phyloP scores from a whole-genome alignment of 2,113 vertebrate genomes.

The Peromyscus polionotus region DNA sequence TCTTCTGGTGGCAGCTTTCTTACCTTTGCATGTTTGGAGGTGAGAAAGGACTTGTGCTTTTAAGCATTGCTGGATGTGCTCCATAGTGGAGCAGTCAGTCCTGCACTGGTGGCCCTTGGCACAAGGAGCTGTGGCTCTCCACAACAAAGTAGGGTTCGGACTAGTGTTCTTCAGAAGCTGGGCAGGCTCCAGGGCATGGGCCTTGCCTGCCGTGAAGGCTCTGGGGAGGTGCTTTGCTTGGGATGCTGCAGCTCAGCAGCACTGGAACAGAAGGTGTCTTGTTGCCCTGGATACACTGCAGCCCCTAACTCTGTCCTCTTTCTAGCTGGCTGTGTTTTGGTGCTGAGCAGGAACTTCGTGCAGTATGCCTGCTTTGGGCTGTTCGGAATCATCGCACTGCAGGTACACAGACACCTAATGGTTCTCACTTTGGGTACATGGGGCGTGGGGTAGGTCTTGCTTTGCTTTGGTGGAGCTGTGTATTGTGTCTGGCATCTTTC shows the following conservation, averaged over 20 bases:
- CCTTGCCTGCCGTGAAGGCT: fast-evolving
- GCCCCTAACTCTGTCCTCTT: neutral
- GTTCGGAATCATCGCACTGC: conserved; percentile 96
- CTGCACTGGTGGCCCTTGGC: fast-evolving
- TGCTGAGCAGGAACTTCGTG: conserved; percentile 98
- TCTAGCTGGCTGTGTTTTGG: conserved; percentile 96
- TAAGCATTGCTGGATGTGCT: too few relatives aligned
- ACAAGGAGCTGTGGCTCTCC: neutral
- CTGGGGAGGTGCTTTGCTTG: neutral
- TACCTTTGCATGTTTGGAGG: fast-evolving
- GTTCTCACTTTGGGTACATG: neutral
- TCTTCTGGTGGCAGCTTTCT: neutral
- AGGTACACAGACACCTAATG: neutral
- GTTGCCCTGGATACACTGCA: neutral
- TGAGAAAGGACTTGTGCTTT: too few relatives aligned
- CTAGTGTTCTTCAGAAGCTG: neutral
- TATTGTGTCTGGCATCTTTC: neutral
- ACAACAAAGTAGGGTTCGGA: neutral
- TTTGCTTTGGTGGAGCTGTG: neutral
- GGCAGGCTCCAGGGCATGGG: fast-evolving
- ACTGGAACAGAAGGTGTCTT: neutral
- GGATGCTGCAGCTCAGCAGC: neutral
- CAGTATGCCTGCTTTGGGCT: conserved; percentile 98
- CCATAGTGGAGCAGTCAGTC: neutral
- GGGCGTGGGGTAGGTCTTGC: neutral